Conservation (phyloP, 2,113 vertebrate species). For the Pteropus alecto region DNA sequence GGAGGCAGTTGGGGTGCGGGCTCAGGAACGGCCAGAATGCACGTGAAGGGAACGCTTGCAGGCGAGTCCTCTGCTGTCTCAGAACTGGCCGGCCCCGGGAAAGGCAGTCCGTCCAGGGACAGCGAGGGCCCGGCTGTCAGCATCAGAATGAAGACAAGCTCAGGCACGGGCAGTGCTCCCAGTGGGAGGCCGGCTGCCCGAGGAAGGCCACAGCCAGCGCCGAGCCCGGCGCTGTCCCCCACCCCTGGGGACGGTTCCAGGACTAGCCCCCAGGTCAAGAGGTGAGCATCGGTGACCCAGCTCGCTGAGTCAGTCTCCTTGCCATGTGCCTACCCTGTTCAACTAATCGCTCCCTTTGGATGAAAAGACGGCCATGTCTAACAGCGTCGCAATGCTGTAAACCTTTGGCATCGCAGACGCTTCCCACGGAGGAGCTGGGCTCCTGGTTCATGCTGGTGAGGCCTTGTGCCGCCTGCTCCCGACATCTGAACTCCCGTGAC, state of each 20-base stretch:
- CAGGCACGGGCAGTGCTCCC: fast-evolving
- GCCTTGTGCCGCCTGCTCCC: fast-evolving
- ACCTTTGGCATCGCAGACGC: too few relatives aligned
- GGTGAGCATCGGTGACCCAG: fast-evolving
- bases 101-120: background rate
- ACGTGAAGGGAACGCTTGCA: fast-evolving
- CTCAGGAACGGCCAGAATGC: fast-evolving
- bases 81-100: background rate
- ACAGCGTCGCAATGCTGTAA: background rate
- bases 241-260: fast-evolving
- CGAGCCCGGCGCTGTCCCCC: background rate
- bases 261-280: background rate
- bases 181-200: fast-evolving
- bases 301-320: background rate
- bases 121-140: background rate
- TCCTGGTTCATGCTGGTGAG: background rate
- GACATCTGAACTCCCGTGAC: background rate
- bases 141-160: background rate
- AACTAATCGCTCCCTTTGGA: background rate
- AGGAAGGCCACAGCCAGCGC: background rate
- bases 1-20: background rate
- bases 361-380: background rate
- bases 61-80: background rate
- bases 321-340: fast-evolving
- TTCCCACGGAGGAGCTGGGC: background rate